Evolutionary conservation across 2,797 vertebrate species (phyloP), one percentile per base, ranked within the genome.

Genomic region (Coregonus suidteri): DNA sequence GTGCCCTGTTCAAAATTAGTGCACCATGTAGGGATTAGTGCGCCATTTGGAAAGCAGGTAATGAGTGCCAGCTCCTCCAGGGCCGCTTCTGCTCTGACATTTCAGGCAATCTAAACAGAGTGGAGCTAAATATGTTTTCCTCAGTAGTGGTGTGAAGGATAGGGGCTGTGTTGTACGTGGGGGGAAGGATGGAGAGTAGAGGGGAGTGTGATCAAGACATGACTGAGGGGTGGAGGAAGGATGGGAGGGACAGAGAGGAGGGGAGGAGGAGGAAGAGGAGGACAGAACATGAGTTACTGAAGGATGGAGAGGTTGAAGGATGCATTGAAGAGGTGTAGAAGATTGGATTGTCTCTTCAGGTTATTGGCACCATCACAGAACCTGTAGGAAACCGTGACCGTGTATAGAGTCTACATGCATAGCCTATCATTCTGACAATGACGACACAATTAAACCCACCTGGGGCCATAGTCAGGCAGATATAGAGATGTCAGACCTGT

Each of bases 271-370:
- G 4, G 4, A 59, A 59, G 20, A n/a, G 54, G n/a, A 59, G 54
- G 18, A 6, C 16, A 6, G 54, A 20, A 7, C 4, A 7, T 76
- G 72, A 77, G 73, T 65, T 37, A 62, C 69, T 35, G 9, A 25
- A 62, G 84, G 78, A 81, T 80, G 79, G 73, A 70, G 77, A 47
- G 7, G 7, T 47, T 47, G 41, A 47, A 11, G 41, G 41, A 47
- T 9, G 1, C 6, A 5, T 41, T 9, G 37, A 41, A 9, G 37
- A 79, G 87, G 87, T 89, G 76, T 37, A n/a, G 78, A 35, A 68
- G 89, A 92, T 92, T 92, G 85, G 90, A 92, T 93, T 93, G 87
- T 83, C 84, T 73, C 80, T 82, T 79, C 18, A 37, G 80, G 81
- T 86, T 88, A 75, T 85, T 92, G 89, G 90, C 83, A 73, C 74